Evolutionary conservation across 2,113 vertebrate genomes (phyloP).

Genomic region (Tichodroma muraria): DNA sequence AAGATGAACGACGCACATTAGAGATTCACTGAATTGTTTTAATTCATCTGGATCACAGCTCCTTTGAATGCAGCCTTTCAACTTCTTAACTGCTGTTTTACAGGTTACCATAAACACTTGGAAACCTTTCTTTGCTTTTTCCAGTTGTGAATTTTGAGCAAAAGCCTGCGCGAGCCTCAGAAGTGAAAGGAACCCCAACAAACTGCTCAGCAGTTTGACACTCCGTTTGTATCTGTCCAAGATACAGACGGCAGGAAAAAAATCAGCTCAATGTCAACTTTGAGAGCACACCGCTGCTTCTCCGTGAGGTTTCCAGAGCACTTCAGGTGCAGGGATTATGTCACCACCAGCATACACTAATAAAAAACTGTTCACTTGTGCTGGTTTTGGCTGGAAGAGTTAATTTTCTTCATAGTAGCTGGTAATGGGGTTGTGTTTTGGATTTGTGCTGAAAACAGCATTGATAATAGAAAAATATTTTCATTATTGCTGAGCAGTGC

Average conservation of each 20-base stretch:
- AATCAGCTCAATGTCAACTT: not conserved
- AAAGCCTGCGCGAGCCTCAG: accelerated
- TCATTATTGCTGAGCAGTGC: too few relatives aligned
- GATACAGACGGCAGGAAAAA: not conserved
- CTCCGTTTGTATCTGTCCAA: not conserved
- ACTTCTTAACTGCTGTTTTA: not conserved
- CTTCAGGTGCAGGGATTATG: not conserved
- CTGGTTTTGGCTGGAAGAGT: not conserved
- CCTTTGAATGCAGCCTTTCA: not conserved
- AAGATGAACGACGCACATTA: not conserved
- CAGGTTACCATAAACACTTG: not conserved
- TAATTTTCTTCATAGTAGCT: not conserved
- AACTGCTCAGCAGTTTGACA: not conserved
- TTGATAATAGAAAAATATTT: not conserved
- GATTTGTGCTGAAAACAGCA: not conserved
- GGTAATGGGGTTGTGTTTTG: not conserved
- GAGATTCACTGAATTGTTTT: not conserved
- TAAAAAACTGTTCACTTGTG: not conserved
- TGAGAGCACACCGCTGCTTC: not conserved
- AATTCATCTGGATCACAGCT: not conserved
- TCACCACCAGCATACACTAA: not conserved
- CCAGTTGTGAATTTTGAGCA: not conserved
- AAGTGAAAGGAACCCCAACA: not conserved
- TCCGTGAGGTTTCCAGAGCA: not conserved
- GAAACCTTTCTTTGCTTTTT: not conserved